These are phyloP conservation scores for Eupithecia inturbata DNA, from an alignment of 2,888 invertebrate genomes.

Conservation along the genomic window DNA sequence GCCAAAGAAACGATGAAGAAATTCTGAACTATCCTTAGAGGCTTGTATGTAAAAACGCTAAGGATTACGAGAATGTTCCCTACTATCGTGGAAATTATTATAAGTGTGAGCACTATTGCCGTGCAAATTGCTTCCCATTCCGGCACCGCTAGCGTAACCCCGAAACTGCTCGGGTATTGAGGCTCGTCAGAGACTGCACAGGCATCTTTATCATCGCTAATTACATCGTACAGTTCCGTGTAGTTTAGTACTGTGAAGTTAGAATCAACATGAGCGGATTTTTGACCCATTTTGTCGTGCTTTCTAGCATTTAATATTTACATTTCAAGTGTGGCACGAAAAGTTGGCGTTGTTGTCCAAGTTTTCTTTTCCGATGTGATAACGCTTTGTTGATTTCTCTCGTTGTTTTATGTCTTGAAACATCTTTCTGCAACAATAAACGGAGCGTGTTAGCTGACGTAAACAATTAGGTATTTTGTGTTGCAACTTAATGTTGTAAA, in stretches of 20 bases:
- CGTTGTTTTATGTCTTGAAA: slow-evolving; percentile 57
- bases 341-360: slow-evolving; percentile 49
- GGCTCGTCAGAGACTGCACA: slow-evolving; percentile 77
- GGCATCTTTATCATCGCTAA: slow-evolving; percentile 71
- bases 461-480: slow-evolving; percentile 10
- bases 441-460: slow-evolving; percentile 44
- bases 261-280: slow-evolving; percentile 63
- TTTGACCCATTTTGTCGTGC: slow-evolving; percentile 71
- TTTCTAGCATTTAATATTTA: slow-evolving; percentile 54
- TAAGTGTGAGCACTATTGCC: slow-evolving; percentile 91
- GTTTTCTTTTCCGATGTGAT: slow-evolving; percentile 51
- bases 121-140: slow-evolving; percentile 94
- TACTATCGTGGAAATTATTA: slow-evolving; percentile 94
- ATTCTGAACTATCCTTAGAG: slow-evolving; percentile 96
- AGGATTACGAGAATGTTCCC: slow-evolving; percentile 97
- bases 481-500: slow-evolving; percentile 22
- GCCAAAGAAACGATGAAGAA: slow-evolving; percentile 98
- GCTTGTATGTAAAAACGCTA: slow-evolving; percentile 97
- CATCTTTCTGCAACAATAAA: slow-evolving; percentile 72
- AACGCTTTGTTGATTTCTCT: slow-evolving; percentile 52
- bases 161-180: slow-evolving; percentile 86
- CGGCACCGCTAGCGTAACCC: slow-evolving; percentile 89
- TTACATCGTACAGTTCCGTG: slow-evolving; percentile 61
- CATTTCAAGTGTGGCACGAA: slow-evolving; percentile 67
- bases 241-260: slow-evolving; percentile 69